Base-by-base conservation (phyloP, 2,888 invertebrate genomes). In the Leptinotarsa juncta region DNA sequence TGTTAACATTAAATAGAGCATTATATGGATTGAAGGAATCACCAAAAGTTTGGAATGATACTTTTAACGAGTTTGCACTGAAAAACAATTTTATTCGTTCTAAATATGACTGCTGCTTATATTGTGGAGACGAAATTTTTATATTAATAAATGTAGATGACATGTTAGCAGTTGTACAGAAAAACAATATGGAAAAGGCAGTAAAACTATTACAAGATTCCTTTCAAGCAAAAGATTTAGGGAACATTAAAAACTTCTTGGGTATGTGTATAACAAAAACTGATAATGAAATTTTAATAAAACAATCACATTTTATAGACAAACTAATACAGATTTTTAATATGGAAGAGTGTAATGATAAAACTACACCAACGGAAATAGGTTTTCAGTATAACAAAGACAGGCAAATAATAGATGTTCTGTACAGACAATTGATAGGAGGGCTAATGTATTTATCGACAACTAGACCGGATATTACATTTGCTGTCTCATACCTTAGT, bases 141-240 rank as follows among this genome's bases (percentile, higher is more conserved):
- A 73, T 77, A 15, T 15, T 79, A 48, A 73, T 79, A 15, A 79
- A 16, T 1, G 26, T 26, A 26, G 79, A 81, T 73, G 79, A 81
- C 60, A 77, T 78, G 18, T 68, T 79, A 57, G 26, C 76, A 65
- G 62, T 68, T 48, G 74, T 71, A 68, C n/a, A 67, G 15, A 60
- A 74, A 32, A 67, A 69, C 50, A n/a, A 76, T 15, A 62, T 62
- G 15, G 50, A 70, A 71, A 50, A 72, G n/a, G 32, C 48, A 20
- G 62, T 72, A 7, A 20, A 70, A 16, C 55, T 72, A 55, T 67
- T 79, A 50, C 53, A 75, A 49, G 5, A 72, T 67, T n/a, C 78
- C 15, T 79, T 78, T 69, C 3, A 74, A 57, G 78, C 77, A 49
- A 79, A 77, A 32, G 67, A 79, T 65, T 23, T 76, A 57, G 79